Percentiles rank a stretch among this genome's conserved stretches.
These are phyloP conservation scores for Dendropsophus ebraccatus DNA, from an alignment of 2,113 vertebrate species.

Conservation along the genomic window DNA sequence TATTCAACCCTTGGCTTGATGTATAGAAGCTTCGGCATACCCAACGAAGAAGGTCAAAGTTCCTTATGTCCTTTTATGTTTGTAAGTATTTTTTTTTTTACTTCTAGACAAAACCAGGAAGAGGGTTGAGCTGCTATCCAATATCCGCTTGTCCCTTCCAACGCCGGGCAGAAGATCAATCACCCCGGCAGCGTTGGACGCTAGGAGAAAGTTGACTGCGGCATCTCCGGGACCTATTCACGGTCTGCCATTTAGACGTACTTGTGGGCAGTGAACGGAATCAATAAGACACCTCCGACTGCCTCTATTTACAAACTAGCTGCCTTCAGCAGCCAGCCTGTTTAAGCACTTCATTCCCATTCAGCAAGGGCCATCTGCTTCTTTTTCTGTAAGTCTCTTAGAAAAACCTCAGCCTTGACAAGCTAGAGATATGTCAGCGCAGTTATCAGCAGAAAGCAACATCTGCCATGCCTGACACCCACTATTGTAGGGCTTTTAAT, in stretches of 20 bases:
- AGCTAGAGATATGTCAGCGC: conserved; percentile 94
- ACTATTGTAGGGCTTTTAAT: conserved; percentile 97
- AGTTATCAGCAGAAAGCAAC: conserved; percentile 95
- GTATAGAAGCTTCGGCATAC: neutral
- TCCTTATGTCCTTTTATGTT: neutral
- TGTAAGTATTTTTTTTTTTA: neutral
- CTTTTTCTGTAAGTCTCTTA: conserved; percentile 84
- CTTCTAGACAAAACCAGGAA: neutral
- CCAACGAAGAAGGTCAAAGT: conserved; percentile 3
- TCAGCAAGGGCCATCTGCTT: conserved; percentile 89
- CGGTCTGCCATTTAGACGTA: conserved; percentile 66
- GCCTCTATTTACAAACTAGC: conserved; percentile 84
- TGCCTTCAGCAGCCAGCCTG: conserved; percentile 78
- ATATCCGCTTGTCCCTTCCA: neutral
- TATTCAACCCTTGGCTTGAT: neutral
- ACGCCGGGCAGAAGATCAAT: conserved; percentile 34
- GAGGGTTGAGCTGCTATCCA: neutral
- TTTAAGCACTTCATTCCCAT: conserved; percentile 87
- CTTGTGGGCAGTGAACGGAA: conserved; percentile 70
- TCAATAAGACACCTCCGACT: conserved; percentile 79
- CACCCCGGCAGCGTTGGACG: conserved; percentile 36
- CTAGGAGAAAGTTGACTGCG: conserved; percentile 62
- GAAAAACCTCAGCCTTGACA: conserved; percentile 89
- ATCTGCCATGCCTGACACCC: conserved; percentile 97
- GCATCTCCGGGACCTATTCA: conserved; percentile 69